Base-by-base conservation (phyloP, 1,140 invertebrate species). In the Macrobrachium rosenbergii region DNA sequence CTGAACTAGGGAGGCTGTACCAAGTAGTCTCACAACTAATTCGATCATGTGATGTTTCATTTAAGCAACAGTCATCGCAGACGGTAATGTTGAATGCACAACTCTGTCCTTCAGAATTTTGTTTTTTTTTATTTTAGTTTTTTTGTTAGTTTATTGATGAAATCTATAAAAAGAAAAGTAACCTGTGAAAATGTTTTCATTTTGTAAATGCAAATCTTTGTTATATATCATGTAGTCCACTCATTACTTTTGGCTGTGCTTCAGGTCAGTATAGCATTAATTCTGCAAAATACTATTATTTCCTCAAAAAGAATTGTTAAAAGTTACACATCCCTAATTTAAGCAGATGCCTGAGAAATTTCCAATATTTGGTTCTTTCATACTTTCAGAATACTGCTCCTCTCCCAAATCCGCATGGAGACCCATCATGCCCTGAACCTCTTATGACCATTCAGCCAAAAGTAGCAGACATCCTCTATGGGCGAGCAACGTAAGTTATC, bases 1-100 rank as follows among this genome's bases (percentile, higher is more conserved):
- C 97, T 2, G 98, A 99, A 92, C 93, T 99, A 37, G 96, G 96
- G 72, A 99, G 99, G 92, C 93, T 99, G 67, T 98, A 98, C 93
- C 97, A 98, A 92, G 96, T 99, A 52, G 97, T 99, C 52, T 98
- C 97, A 58, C 95, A 96, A 91, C 92, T 99, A 83, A 95, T 98
- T 89, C 94, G 98, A 76, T 98, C 97, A 91, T 99, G 97, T 93
- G 98, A 99, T 93, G 95, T 99, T 58, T 95, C 95, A 81, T 93
- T 94, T 23, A 96, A 95, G 91, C 95, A 95, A 90, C 95, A 95
- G 91, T 96, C 95, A 60, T 96, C 95, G 17, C 91, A 91, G 69
- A 87, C 90, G 83, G 93, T 93, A 91, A 92, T 91, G 86, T 23
- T n/a, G 12, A 12, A 64, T 52, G 14, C 21, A 19, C 17, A 17